Evolutionary conservation across 2,113 vertebrate genomes (phyloP), one percentile per base, ranked within the genome.

Genomic region (Sisor rabdophorus): DNA sequence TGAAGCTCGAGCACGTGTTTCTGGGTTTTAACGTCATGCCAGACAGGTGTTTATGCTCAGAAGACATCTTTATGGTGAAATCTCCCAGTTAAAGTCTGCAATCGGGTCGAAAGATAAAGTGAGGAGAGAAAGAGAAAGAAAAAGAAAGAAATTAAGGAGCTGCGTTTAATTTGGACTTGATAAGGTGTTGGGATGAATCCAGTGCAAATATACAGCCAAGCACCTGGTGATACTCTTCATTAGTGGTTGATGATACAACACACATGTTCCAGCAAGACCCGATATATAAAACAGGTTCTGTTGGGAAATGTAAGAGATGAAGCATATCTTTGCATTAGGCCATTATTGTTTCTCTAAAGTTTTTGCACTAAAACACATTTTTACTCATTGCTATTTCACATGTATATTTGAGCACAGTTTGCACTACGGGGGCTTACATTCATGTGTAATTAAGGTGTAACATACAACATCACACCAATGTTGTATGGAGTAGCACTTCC

Each of bases 11-110:
- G 53, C 26, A 60, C 64, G 58, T 40, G 68, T 71, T 76, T 71
- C 30, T 40, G 24, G 40, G 50, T 81, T 72, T 65, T 73, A 68
- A 48, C 4, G 24, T 60, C 69, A 70, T 63, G 5, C 61, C 71
- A 26, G 47, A 72, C 81, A 80, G 81, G 81, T 82, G 81, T 80
- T 82, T 82, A 76, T 77, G 52, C 81, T 82, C 81, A 79, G 26
- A 80, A 50, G 65, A 75, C 76, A 54, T 75, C 76, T 79, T 82
- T 79, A 79, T 60, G 78, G 69, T 74, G 78, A 82, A 63, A 65
- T 75, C 70, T 74, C 50, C 30, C 75, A 77, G 78, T 60, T 68
- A 26, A 53, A 26, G 78, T 59, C 61, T 77, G 64, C 32, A 28
- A 70, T 76, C 65, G 13, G 56, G 53, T 58, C 69, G 58, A 8